phyloP scores from a whole-genome alignment of 2,113 vertebrate species.

The Toxotes jaculatrix region DNA sequence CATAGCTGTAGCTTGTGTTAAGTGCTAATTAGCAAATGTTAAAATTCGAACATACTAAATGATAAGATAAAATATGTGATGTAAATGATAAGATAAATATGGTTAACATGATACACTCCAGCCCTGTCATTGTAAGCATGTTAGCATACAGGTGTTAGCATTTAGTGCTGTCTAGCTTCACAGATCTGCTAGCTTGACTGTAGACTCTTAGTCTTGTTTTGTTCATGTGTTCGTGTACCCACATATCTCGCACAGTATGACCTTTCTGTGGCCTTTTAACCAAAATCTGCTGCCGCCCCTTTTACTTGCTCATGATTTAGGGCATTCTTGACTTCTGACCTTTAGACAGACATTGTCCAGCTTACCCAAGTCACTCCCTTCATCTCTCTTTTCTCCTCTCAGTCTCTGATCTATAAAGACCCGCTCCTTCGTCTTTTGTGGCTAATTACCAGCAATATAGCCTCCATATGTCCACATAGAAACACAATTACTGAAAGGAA shows the following conservation, averaged over 20 bases:
- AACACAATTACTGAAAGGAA: slow-evolving; percentile 46
- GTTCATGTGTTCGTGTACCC: not conserved
- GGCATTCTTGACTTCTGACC: slow-evolving; percentile 50
- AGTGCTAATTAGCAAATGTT: not conserved
- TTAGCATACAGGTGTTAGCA: not conserved
- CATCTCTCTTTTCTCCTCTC: slow-evolving; percentile 6
- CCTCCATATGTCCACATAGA: slow-evolving; percentile 47
- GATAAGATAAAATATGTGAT: no score
- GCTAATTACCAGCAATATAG: slow-evolving; percentile 49
- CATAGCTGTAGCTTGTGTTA: not conserved
- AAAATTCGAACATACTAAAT: not conserved
- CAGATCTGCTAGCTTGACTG: not conserved
- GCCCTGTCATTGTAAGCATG: not conserved
- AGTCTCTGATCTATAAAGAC: slow-evolving; percentile 10
- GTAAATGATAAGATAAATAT: no score
- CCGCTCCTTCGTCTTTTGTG: slow-evolving; percentile 33
- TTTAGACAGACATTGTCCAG: slow-evolving; percentile 54
- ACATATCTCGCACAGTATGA: slow-evolving; percentile 1
- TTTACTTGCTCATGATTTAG: slow-evolving; percentile 37
- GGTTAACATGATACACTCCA: no score
- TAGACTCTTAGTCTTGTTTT: not conserved
- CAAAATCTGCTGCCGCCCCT: not conserved
- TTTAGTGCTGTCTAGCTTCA: not conserved
- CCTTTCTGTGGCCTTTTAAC: slow-evolving; percentile 11
- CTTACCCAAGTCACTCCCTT: slow-evolving; percentile 15